Evolutionary conservation across 2,113 vertebrate species (phyloP).

Genomic region (Castor canadensis): DNA sequence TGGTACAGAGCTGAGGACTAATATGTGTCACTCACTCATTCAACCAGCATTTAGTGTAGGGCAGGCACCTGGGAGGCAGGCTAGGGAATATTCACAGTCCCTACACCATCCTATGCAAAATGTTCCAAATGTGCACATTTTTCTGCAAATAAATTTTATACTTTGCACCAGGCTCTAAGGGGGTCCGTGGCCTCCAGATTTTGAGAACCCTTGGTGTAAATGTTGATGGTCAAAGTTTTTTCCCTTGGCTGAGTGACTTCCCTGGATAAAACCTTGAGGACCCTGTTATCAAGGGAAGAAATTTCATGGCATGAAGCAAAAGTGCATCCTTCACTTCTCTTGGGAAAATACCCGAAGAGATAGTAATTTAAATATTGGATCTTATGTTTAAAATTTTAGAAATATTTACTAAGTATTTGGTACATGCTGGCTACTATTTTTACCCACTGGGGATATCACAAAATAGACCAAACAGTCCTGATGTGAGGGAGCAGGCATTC

Average conservation of each 20-base stretch:
- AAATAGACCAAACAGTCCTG: not conserved
- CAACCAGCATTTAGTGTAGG: not conserved
- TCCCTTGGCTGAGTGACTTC: not conserved
- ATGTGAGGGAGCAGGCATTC: not conserved
- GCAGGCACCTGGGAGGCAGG: not conserved
- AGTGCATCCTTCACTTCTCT: not conserved
- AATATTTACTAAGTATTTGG: not conserved
- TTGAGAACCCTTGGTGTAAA: not conserved
- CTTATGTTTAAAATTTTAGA: not conserved
- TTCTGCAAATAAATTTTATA: not conserved
- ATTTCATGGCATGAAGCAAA: not conserved
- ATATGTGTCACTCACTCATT: not conserved
- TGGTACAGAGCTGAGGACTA: not conserved
- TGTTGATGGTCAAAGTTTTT: not conserved
- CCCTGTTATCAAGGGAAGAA: not conserved
- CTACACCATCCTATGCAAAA: not conserved
- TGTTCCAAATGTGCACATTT: not conserved
- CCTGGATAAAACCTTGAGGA: not conserved
- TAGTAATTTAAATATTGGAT: not conserved
- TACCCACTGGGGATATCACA: not conserved
- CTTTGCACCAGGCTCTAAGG: not conserved
- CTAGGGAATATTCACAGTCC: fast-evolving
- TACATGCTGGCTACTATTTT: not conserved
- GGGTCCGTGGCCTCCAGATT: not conserved
- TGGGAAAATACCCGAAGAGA: not conserved